These are phyloP conservation scores for Mus spicilegus DNA, from an alignment of 2,113 vertebrate genomes.

Conservation along the genomic window DNA sequence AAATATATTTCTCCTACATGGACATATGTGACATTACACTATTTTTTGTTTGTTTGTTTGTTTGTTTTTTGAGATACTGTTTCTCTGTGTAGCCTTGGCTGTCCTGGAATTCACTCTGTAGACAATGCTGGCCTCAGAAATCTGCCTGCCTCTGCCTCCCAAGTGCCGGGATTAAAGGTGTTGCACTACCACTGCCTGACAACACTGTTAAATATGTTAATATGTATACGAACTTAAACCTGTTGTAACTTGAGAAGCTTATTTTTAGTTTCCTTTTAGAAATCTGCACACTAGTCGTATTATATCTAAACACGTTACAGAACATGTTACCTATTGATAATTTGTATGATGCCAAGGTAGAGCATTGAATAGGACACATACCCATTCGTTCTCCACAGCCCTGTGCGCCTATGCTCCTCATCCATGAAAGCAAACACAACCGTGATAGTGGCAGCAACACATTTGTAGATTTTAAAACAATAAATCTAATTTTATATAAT, in stretches of 20 bases:
- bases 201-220: not conserved
- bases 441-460: not conserved
- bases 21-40: not conserved
- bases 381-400: not conserved
- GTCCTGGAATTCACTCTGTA: no score
- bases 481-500: not conserved
- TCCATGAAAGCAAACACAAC: not conserved
- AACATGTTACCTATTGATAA: not conserved
- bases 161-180: no score
- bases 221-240: not conserved
- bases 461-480: not conserved
- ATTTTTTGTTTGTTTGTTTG: no score
- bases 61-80: no score
- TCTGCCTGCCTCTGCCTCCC: no score
- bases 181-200: no score
- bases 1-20: not conserved
- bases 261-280: not conserved
- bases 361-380: not conserved
- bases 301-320: not conserved
- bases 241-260: not conserved
- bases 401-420: not conserved
- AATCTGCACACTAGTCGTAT: not conserved
- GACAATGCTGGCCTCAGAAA: no score
- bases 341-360: slow-evolving; percentile 16
- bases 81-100: no score